Evolutionary conservation across 2,888 invertebrate species (phyloP).

Genomic region (Proisotoma minuta): DNA sequence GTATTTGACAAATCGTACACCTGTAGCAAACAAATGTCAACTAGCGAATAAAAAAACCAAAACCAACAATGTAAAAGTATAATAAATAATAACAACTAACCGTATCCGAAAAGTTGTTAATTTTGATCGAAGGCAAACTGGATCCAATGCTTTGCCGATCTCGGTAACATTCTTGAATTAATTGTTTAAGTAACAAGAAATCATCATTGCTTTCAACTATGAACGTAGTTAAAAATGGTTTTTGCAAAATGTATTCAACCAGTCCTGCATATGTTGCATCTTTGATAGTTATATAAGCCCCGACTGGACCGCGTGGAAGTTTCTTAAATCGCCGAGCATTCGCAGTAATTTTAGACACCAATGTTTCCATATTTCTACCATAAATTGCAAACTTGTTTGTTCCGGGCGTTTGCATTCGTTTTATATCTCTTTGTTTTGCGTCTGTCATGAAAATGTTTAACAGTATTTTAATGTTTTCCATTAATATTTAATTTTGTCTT

Average conservation of each 20-base stretch:
- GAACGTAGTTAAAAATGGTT: conserved; percentile 14
- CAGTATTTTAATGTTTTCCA: too few relatives aligned
- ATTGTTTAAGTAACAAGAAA: conserved; percentile 14
- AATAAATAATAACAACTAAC: too few relatives aligned
- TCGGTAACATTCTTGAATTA: not conserved
- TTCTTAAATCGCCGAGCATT: conserved; percentile 23
- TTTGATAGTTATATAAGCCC: conserved; percentile 39
- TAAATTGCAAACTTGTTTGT: conserved; percentile 30
- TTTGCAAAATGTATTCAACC: conserved; percentile 28
- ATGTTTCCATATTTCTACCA: conserved; percentile 32
- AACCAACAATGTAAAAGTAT: too few relatives aligned
- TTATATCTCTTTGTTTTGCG: too few relatives aligned
- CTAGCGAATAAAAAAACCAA: too few relatives aligned
- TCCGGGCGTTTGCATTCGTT: conserved; percentile 1
- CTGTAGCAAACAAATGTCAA: too few relatives aligned
- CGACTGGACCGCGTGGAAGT: conserved; percentile 42
- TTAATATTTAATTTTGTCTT: too few relatives aligned
- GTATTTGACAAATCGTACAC: conserved; percentile 16
- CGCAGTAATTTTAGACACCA: conserved; percentile 35
- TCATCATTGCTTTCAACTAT: conserved; percentile 34
- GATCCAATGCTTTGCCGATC: not conserved
- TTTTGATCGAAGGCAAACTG: not conserved
- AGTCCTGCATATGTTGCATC: conserved; percentile 30
- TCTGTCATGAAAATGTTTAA: too few relatives aligned
- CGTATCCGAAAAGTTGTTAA: not conserved